Conservation (phyloP, 2,797 vertebrate species). For the Microcaecilia unicolor region DNA sequence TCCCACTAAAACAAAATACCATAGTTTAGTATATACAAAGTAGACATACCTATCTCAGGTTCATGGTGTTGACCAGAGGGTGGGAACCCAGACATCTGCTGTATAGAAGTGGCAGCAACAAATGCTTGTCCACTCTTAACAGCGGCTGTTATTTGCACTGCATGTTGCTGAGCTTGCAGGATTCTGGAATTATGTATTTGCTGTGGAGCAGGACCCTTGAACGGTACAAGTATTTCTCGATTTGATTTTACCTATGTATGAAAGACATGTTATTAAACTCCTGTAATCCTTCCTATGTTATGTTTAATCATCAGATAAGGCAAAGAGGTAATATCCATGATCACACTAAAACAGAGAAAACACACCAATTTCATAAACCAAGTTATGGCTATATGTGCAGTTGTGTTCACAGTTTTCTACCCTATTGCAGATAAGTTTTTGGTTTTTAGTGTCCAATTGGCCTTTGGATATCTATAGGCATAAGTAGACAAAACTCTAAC, state of each 20-base stretch:
- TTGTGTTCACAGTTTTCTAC: too few species aligned
- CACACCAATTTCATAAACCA: too few species aligned
- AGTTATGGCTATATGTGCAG: too few species aligned
- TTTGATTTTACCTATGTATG: slow-evolving; percentile 15
- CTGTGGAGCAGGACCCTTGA: slow-evolving; percentile 14
- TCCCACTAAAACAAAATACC: too few species aligned
- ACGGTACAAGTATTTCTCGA: slow-evolving; percentile 44
- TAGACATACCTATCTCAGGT: slow-evolving; percentile 46
- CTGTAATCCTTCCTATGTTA: too few species aligned
- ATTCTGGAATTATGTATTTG: slow-evolving; percentile 12
- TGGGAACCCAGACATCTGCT: slow-evolving; percentile 4
- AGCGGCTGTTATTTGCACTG: slow-evolving; percentile 29
- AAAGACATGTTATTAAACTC: not conserved
- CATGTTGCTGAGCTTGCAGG: slow-evolving; percentile 32
- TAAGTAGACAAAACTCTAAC: too few species aligned
- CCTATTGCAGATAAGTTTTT: too few species aligned
- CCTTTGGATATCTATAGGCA: too few species aligned
- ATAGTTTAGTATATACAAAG: too few species aligned
- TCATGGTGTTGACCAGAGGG: not conserved
- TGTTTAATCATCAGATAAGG: too few species aligned
- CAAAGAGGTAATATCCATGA: not conserved
- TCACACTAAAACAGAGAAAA: not conserved
- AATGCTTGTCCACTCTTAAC: slow-evolving; percentile 46
- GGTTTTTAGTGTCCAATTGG: too few species aligned
- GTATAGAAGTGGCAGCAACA: slow-evolving; percentile 16